Base-by-base conservation (phyloP, 2,797 vertebrate species). In the Anguilla pacifica region DNA sequence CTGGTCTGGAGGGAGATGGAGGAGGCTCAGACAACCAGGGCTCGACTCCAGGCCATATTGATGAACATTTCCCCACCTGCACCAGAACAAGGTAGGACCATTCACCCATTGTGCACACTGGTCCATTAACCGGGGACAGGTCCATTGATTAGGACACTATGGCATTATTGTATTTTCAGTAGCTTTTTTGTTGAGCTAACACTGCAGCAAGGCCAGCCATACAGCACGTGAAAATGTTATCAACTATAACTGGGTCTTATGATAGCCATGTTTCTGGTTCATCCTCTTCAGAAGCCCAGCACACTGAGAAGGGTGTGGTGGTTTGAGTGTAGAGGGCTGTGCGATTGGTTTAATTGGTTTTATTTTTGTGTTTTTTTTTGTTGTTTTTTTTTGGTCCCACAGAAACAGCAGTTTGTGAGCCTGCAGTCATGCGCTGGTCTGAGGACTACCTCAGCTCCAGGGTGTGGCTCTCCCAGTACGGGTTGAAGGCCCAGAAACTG, bases 1-100 rank as follows among this genome's bases (percentile, higher is more conserved):
- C 91, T 97, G 90, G 94, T 97, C 59, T 96, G 94, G 95, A 95
- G 87, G 51, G 96, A 97, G 86, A 25, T 97, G 89, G 94, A 95
- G 35, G 95, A 97, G 93, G 96, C 96, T 70, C 92, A 82, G 81
- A 93, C 86, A 88, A 95, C 92, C 0, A 70, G 95, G 39, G 91
- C 61, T 83, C 92, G 95, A 88, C 53, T 97, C 88, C 93, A 91
- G 92, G 91, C 89, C 84, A 94, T 97, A 88, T 87, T 96, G 53
- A n/a, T 87, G 3, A 91, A 93, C 53, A 86, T 86, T 84, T 89
- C 90, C 1, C 59, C 85, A 3, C 11, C 89, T n/a, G 0, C 81
- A 17, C 25, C 35, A 57, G 2, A 31, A 46, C 85, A 70, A 85
- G 86, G 90, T 89, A 11, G 35, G 51, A 46, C 10, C 46, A 51